Conservation (phyloP, 2,113 vertebrate species). For the Cochlearius cochlearius region DNA sequence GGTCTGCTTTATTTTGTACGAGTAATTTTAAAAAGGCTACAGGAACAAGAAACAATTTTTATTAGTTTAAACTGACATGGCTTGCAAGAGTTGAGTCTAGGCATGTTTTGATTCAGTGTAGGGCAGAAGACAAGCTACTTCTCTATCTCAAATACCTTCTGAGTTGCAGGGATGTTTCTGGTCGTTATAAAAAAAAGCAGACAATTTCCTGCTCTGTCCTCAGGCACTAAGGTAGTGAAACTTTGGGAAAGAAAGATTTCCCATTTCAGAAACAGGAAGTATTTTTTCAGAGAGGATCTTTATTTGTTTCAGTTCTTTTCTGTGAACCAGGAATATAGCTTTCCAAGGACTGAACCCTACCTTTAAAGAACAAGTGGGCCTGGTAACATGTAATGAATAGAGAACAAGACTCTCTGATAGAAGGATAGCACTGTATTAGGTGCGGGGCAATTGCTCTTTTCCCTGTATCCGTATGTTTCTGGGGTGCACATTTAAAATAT, state of each 20-base stretch:
- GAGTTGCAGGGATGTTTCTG: background rate
- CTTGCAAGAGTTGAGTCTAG: background rate
- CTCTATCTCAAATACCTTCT: background rate
- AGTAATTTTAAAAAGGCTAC: background rate
- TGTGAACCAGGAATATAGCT: background rate
- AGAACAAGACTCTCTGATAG: background rate
- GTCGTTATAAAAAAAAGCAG: background rate
- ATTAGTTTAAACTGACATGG: background rate
- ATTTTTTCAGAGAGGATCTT: background rate
- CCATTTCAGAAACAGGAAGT: background rate
- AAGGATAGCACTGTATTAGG: background rate
- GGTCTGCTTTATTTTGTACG: background rate
- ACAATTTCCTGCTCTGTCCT: background rate
- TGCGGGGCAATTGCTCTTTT: constrained; percentile 29
- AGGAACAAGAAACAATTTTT: background rate
- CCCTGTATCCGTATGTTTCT: constrained; percentile 33
- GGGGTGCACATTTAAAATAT: background rate
- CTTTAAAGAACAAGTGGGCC: background rate
- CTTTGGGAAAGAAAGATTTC: background rate
- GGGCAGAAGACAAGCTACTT: background rate
- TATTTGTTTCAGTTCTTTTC: background rate
- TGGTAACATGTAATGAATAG: background rate
- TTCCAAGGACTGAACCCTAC: background rate
- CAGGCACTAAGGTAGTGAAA: background rate
- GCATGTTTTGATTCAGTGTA: background rate